A percentile compares a stretch with the other conserved stretches of the same genome.
Conservation (phyloP, 2,113 vertebrate species). For the Ophthalmolycus amberensis region DNA sequence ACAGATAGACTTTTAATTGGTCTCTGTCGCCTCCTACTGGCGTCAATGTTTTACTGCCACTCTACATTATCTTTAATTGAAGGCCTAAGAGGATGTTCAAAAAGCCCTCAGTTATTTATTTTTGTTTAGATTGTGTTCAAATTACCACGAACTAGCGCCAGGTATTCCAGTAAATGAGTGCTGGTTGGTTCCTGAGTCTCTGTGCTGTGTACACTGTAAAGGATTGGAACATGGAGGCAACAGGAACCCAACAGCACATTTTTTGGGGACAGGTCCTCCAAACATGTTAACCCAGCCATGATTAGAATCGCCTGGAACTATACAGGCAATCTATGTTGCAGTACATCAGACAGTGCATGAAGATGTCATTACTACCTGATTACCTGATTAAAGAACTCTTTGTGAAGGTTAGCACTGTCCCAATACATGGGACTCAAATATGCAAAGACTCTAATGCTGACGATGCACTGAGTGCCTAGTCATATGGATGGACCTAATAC, state of each 20-base stretch:
- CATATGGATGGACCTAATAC: neutral
- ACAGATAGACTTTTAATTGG: neutral
- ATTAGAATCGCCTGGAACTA: neutral
- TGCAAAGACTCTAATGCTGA: neutral
- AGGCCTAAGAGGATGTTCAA: neutral
- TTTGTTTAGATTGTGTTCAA: neutral
- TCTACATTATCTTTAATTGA: neutral
- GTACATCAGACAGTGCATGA: neutral
- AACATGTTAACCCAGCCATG: neutral
- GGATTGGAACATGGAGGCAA: neutral
- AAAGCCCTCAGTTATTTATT: neutral
- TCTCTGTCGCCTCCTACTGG: constrained; percentile 47
- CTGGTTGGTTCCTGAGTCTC: neutral
- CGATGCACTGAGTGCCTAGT: neutral
- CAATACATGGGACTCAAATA: neutral
- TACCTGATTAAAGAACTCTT: neutral
- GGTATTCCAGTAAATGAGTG: too few relatives aligned
- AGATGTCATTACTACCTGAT: neutral
- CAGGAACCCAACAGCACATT: neutral
- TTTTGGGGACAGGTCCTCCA: neutral
- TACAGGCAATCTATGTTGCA: neutral
- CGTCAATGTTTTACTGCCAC: neutral
- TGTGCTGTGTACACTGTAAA: neutral
- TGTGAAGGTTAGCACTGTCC: neutral
- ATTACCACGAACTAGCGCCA: neutral